A percentile compares a stretch with the other conserved stretches of the same genome.
These are phyloP conservation scores for Platycnemis pennipes DNA, from an alignment of 2,888 invertebrate species.

Conservation along the genomic window DNA sequence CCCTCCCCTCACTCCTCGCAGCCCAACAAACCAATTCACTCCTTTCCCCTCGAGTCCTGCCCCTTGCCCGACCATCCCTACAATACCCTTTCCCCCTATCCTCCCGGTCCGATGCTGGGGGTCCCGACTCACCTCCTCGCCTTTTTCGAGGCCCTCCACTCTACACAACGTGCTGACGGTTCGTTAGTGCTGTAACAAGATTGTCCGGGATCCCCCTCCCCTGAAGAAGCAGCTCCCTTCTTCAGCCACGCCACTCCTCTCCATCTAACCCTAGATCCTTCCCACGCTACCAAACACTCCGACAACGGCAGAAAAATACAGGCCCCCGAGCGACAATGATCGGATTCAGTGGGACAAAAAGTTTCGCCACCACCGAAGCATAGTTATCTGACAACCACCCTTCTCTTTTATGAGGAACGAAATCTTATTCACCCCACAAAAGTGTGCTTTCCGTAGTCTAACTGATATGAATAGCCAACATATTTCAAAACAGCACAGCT, in stretches of 20 bases:
- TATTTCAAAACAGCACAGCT: no score
- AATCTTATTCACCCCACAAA: no score
- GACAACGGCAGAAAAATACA: neutral
- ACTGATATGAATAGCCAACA: no score
- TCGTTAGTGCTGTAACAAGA: conserved; percentile 65
- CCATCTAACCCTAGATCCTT: neutral
- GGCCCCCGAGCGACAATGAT: neutral
- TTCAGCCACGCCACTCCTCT: neutral
- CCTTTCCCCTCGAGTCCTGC: neutral
- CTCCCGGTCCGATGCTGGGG: no score
- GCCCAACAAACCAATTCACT: neutral
- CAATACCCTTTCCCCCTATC: no score
- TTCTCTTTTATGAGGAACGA: no score
- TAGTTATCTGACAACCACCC: no score
- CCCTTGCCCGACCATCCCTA: no score
- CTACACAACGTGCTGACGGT: conserved; percentile 32
- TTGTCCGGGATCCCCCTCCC: conserved; percentile 53
- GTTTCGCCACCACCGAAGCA: no score
- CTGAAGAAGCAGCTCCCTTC: conserved; percentile 1
- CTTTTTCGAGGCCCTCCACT: no score
- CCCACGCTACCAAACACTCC: neutral
- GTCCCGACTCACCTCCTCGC: neutral
- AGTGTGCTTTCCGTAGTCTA: no score
- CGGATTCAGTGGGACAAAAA: no score
- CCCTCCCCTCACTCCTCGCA: neutral